These are phyloP conservation scores for Sceloporus tristichus DNA, from an alignment of 2,113 vertebrate species.

Conservation along the genomic window DNA sequence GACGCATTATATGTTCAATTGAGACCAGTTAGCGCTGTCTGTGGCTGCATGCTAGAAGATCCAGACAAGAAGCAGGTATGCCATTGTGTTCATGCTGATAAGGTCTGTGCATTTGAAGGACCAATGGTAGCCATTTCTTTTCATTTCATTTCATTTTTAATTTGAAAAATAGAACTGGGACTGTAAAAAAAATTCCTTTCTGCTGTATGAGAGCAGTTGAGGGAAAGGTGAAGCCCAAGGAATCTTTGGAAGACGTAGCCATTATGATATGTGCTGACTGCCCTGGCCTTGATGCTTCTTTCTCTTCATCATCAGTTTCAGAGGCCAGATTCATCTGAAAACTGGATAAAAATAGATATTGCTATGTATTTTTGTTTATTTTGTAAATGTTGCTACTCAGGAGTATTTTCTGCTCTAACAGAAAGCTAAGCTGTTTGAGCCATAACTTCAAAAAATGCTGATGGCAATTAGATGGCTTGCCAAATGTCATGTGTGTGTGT, in stretches of 20 bases:
- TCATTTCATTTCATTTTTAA: too few species aligned
- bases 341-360: constrained; percentile 55
- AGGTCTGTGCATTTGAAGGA: neutral
- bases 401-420: constrained; percentile 69
- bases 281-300: neutral
- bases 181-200: too few species aligned
- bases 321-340: constrained; percentile 53
- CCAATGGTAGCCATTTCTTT: neutral
- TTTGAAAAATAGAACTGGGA: too few species aligned
- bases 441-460: constrained; percentile 74
- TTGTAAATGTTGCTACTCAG: constrained; percentile 70
- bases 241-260: neutral
- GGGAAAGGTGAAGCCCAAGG: too few species aligned
- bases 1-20: too few species aligned
- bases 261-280: neutral
- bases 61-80: neutral
- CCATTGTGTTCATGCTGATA: neutral
- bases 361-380: constrained; percentile 71
- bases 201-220: too few species aligned
- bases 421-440: constrained; percentile 74
- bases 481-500: constrained; percentile 59
- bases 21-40: neutral
- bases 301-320: neutral
- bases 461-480: constrained; percentile 75
- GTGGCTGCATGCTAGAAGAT: neutral